phyloP scores from a whole-genome alignment of 2,113 vertebrate genomes.

The Vulpes lagopus region DNA sequence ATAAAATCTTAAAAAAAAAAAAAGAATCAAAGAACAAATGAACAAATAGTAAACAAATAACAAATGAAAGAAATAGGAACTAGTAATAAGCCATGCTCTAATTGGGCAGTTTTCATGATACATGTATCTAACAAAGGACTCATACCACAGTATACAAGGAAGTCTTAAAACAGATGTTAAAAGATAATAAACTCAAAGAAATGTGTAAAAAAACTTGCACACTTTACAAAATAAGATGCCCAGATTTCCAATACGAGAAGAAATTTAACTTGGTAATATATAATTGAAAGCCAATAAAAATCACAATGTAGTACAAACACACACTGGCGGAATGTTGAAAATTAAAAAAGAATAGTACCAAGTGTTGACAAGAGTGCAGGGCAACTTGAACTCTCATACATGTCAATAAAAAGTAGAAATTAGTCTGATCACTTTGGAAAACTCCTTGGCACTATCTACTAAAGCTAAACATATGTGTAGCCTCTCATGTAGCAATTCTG shows the following conservation, averaged over 20 bases:
- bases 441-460: background rate
- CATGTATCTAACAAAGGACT: background rate
- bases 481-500: background rate
- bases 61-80: background rate
- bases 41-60: slow-evolving; percentile 10
- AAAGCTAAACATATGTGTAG: background rate
- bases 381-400: background rate
- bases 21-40: background rate
- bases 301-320: background rate
- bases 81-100: background rate
- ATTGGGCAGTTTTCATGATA: background rate
- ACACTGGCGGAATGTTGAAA: background rate
- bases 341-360: background rate
- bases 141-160: background rate
- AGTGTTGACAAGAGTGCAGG: background rate
- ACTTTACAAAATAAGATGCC: background rate
- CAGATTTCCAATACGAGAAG: background rate
- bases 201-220: background rate
- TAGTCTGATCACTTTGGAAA: background rate
- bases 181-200: background rate
- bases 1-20: too few species aligned
- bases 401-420: slow-evolving; percentile 6
- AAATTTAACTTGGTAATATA: background rate
- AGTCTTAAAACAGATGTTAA: slow-evolving; percentile 17
- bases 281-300: background rate